These are phyloP conservation scores for Morone chrysops DNA, from an alignment of 2,113 vertebrate genomes.

Conservation along the genomic window DNA sequence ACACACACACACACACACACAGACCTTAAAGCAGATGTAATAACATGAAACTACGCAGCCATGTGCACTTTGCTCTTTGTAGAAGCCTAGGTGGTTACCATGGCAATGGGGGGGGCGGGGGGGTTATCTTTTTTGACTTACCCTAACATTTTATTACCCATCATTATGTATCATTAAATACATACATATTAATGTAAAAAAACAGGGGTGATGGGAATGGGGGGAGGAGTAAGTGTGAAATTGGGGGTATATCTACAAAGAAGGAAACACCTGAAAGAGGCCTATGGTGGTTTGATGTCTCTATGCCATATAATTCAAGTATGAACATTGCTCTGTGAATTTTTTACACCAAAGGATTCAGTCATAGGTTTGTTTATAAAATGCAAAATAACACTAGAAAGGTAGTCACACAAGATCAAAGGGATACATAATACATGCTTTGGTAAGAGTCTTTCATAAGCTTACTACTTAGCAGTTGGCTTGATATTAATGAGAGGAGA, in stretches of 20 bases:
- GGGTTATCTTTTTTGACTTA: conserved; percentile 86
- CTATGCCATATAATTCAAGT: conserved; percentile 66
- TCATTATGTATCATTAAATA: conserved; percentile 99
- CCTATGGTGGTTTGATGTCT: conserved; percentile 80
- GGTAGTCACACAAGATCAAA: conserved; percentile 60
- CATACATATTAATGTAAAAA: conserved; percentile 95
- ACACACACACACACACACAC: conserved; percentile 48
- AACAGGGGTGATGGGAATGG: conserved; percentile 76
- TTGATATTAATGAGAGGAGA: conserved; percentile 46
- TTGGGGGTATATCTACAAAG: conserved; percentile 72
- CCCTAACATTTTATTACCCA: conserved; percentile 92
- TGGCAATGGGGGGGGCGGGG: conserved; percentile 88
- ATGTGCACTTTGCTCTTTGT: conserved; percentile 89
- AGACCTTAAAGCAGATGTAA: conserved; percentile 93
- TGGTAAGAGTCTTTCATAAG: conserved; percentile 52
- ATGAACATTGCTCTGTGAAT: conserved; percentile 52
- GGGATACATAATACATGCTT: conserved; percentile 57
- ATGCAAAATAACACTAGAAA: conserved; percentile 66
- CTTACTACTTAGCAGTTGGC: conserved; percentile 41
- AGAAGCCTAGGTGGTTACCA: conserved; percentile 91
- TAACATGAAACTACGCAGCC: conserved; percentile 90
- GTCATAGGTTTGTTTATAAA: conserved; percentile 64
- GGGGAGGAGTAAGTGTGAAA: conserved; percentile 68
- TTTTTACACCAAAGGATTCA: conserved; percentile 68
- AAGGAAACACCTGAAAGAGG: conserved; percentile 80